phyloP scores from a whole-genome alignment of 2,113 vertebrate species.

The Gracilinanus agilis region DNA sequence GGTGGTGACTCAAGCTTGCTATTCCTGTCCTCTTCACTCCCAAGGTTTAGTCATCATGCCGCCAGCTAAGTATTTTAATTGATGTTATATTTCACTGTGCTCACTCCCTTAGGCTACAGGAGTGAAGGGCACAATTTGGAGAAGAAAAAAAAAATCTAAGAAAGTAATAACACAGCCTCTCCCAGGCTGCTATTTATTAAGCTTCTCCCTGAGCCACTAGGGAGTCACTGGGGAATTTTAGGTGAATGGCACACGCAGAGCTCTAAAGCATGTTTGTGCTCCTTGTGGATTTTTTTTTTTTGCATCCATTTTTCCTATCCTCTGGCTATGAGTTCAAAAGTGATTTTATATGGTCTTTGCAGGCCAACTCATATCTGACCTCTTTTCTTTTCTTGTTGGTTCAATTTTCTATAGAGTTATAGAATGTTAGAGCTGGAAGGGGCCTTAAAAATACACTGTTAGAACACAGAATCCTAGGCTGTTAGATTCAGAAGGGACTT shows the following conservation, averaged over 20 bases:
- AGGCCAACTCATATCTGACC: background rate
- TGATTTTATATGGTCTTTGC: background rate
- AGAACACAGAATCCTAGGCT: background rate
- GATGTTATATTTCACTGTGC: constrained; percentile 12
- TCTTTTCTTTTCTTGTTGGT: background rate
- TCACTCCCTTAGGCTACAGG: background rate
- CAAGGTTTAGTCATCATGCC: background rate
- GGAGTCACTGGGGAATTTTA: background rate
- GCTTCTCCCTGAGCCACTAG: background rate
- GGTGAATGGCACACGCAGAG: background rate
- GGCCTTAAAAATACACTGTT: background rate
- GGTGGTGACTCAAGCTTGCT: background rate
- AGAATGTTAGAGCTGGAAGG: background rate
- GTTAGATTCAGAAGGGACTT: background rate
- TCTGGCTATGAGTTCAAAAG: background rate
- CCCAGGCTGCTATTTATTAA: background rate
- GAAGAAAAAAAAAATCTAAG: background rate
- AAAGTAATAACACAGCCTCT: background rate
- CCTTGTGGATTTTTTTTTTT: background rate
- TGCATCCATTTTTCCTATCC: background rate
- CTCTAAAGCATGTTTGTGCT: background rate
- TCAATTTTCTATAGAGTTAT: background rate
- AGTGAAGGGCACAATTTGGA: background rate
- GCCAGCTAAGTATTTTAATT: constrained; percentile 15
- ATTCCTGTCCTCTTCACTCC: background rate